A percentile compares a stretch with the other conserved stretches of the same genome.
phyloP scores from a whole-genome alignment of 2,888 invertebrate genomes.

The Tanytarsus gracilentus region DNA sequence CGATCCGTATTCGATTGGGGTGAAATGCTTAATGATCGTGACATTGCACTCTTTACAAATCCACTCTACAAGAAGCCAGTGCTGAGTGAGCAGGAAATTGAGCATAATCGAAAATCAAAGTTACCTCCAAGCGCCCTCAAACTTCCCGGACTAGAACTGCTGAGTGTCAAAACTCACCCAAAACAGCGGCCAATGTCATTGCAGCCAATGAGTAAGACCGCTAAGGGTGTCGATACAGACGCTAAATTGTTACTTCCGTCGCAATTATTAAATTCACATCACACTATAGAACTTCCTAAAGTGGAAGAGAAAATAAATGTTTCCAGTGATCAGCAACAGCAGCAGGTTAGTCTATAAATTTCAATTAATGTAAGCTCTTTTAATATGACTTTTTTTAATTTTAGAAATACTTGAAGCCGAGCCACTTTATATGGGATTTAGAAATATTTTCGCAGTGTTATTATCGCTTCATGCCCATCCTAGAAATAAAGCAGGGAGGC shows the following conservation, averaged over 20 bases:
- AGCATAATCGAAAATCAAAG: constrained; percentile 36
- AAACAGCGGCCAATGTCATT: constrained; percentile 32
- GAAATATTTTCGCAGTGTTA: constrained; percentile 84
- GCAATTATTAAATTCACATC: constrained; percentile 5
- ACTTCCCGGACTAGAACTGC: constrained; percentile 34
- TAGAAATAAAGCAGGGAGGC: constrained; percentile 51
- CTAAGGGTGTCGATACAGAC: constrained; percentile 3
- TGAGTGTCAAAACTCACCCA: constrained; percentile 31
- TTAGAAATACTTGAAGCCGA: constrained; percentile 45
- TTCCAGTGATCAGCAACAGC: not conserved
- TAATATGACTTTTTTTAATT: constrained; percentile 29
- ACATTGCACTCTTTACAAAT: constrained; percentile 74
- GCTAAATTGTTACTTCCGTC: constrained; percentile 7
- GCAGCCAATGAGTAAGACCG: constrained; percentile 24
- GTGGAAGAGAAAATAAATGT: not conserved
- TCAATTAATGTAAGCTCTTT: constrained; percentile 4
- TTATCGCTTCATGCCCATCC: constrained; percentile 76
- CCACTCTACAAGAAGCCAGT: constrained; percentile 56
- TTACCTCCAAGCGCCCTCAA: constrained; percentile 36
- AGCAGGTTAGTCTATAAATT: not conserved
- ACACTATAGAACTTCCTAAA: not conserved
- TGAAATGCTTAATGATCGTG: constrained; percentile 73
- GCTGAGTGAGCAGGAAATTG: constrained; percentile 32
- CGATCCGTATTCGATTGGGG: constrained; percentile 87
- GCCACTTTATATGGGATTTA: constrained; percentile 48